Evolutionary conservation across 2,113 vertebrate genomes (phyloP), one percentile per base, ranked within the genome.

Genomic region (Corydoras sp.): DNA sequence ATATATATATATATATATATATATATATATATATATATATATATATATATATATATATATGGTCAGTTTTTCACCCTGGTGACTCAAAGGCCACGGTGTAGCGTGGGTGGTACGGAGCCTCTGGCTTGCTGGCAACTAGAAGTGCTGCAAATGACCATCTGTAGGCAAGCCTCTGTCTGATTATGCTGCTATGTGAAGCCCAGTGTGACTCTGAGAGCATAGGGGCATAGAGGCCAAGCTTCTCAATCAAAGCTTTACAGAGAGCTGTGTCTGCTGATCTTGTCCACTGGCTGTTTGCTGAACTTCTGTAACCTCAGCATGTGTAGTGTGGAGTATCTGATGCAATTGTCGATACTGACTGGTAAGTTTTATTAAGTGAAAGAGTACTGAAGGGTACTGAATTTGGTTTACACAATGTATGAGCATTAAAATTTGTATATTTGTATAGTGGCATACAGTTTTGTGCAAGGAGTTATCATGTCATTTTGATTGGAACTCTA

Each of bases 271-370:
- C 81, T 73, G 80, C 64, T 79, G 78, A 76, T 71, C 75, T 80
- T 83, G 81, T 89, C 87, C 85, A 85, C 86, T 87, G 87, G 78
- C 79, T 83, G 85, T 86, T 80, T 77, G 72, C 69, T 69, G 65
- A 80, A 74, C 75, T 79, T 84, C 82, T 85, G 84, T 88, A 85
- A 88, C 87, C 86, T 88, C 69, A 68, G 75, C 73, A 68, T 59
- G 72, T 59, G 72, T 79, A 80, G 81, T 78, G 76, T 43, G 65
- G 68, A 62, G 68, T 75, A 77, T 89, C 35, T 43, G 85, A 86
- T 87, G 88, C 82, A 89, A 88, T 83, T 69, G 81, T 71, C 78
- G 82, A 84, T 85, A 79, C 73, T 79, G 72, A 68, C 80, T 75
- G 81, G 81, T 81, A 85, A 84, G 24, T 43, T 43, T 43, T 43